Base-by-base conservation (phyloP, 2,888 invertebrate genomes). In the Cephus nigrinus region DNA sequence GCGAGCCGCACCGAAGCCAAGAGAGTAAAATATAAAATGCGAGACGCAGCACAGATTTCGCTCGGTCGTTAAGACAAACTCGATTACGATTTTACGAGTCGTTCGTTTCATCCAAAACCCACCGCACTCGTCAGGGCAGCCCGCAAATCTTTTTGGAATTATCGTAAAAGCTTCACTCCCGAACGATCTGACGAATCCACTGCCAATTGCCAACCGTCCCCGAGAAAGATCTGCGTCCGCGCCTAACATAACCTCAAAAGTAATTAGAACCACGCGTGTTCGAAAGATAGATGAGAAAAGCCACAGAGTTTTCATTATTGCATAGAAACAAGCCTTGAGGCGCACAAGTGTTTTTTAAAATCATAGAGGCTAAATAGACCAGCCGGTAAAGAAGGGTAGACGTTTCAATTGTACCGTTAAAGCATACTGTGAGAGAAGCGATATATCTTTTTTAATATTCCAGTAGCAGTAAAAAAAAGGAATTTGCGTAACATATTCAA, bases 31-130 rank as follows among this genome's bases (percentile, higher is more conserved):
- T 55, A 55, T 55, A 55, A 55, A 55, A 55, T 55, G 55, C 55
- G 55, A 55, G 23, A 55, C 55, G 23, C 55, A 23, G 36, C 36
- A 23, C 3, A 55, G 71, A 32, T 76, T 69, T 40, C 71, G 36
- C 71, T 76, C 72, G 36, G 36, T 76, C 71, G 71, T 71, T 40
- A 72, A 71, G 71, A 35, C 35, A 11, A 12, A 31, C 76, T 69
- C 71, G 76, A 76, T 71, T 76, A 72, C 31, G 33, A 72, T 32
- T 32, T 32, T 32, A 71, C 31, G 33, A 71, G 32, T 12, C 33
- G 55, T 55, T 55, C 55, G 55, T 55, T 55, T 55, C 55, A 9
- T 55, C 23, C 23, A 9, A 9, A 55, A 55, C 55, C 55, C 55
- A 15, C 5, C 40, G 5, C 15, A 40, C 15, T 40, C 40, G 15